Percentiles rank a stretch among this genome's conserved stretches.
Evolutionary conservation across 2,888 invertebrate species (phyloP).

Genomic region (Ophion obscuratus): DNA sequence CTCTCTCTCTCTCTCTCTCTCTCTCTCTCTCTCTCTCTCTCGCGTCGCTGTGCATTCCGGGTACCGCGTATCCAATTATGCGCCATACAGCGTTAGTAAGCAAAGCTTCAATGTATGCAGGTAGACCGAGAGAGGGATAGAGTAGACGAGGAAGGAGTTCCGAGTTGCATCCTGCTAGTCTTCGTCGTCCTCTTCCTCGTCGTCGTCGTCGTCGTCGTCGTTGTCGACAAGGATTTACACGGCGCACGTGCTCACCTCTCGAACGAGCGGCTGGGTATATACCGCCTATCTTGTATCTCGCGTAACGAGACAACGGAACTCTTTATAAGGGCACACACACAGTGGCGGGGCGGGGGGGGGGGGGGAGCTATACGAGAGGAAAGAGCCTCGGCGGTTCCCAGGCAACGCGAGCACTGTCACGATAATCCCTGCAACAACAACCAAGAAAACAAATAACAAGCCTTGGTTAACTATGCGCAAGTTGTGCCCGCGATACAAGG

Average conservation of each 20-base stretch:
- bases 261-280: conserved; percentile 61
- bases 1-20: not conserved
- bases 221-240: conserved; percentile 76
- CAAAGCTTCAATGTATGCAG: conserved; percentile 15
- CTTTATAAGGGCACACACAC: conserved; percentile 76
- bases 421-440: conserved; percentile 35
- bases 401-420: conserved; percentile 16
- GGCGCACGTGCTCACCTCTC: conserved; percentile 76
- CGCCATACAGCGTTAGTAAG: conserved; percentile 7
- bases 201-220: conserved; percentile 53
- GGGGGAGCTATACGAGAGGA: conserved; percentile 16
- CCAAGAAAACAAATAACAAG: conserved; percentile 22
- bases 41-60: conserved; percentile 17
- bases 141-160: conserved; percentile 44
- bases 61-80: conserved; percentile 35
- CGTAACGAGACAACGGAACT: conserved; percentile 80
- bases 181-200: conserved; percentile 16
- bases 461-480: not conserved
- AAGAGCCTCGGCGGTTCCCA: conserved; percentile 12
- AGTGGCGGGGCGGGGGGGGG: not conserved
- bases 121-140: conserved; percentile 13
- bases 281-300: conserved; percentile 72
- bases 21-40: conserved; percentile 5
- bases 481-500: not conserved
- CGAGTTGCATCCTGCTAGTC: conserved; percentile 54